Conservation (phyloP, 2,113 vertebrate genomes). For the Charina bottae region DNA sequence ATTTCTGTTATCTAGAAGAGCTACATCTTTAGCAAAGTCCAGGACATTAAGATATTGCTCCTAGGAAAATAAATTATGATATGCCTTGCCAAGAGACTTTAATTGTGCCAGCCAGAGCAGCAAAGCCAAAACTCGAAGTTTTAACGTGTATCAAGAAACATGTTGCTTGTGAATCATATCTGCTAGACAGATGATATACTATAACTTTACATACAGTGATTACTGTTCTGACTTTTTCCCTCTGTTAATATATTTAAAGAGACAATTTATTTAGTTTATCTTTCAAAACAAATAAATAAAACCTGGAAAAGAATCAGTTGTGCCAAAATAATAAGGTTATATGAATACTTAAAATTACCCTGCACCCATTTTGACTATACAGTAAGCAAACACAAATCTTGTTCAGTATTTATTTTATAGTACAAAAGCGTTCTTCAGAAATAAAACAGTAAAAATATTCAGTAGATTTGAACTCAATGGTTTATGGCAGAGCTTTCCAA, state of each 20-base stretch:
- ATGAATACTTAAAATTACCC: conserved; percentile 46
- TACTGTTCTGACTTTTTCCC: conserved; percentile 57
- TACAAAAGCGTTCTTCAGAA: not conserved
- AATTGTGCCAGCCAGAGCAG: conserved; percentile 61
- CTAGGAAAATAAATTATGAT: conserved; percentile 44
- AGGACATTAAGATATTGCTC: conserved; percentile 49
- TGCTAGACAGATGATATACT: conserved; percentile 28
- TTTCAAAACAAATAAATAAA: no score
- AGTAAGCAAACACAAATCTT: not conserved
- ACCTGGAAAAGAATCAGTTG: not conserved
- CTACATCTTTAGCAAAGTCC: conserved; percentile 25
- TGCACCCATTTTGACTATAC: not conserved
- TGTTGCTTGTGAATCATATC: conserved; percentile 62
- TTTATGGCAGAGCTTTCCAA: no score
- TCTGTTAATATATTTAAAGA: conserved; percentile 62
- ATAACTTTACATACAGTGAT: conserved; percentile 52
- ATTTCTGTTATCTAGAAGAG: conserved; percentile 50
- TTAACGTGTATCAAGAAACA: conserved; percentile 63
- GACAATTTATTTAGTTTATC: conserved; percentile 43
- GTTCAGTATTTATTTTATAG: not conserved
- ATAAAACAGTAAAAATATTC: not conserved
- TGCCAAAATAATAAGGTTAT: conserved; percentile 33
- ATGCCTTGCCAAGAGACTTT: conserved; percentile 64
- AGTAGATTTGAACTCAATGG: not conserved
- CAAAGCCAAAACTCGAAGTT: conserved; percentile 67